Evolutionary conservation across 2,888 invertebrate genomes (phyloP), one percentile per base, ranked within the genome.

Genomic region (Barypeithes pellucidus): DNA sequence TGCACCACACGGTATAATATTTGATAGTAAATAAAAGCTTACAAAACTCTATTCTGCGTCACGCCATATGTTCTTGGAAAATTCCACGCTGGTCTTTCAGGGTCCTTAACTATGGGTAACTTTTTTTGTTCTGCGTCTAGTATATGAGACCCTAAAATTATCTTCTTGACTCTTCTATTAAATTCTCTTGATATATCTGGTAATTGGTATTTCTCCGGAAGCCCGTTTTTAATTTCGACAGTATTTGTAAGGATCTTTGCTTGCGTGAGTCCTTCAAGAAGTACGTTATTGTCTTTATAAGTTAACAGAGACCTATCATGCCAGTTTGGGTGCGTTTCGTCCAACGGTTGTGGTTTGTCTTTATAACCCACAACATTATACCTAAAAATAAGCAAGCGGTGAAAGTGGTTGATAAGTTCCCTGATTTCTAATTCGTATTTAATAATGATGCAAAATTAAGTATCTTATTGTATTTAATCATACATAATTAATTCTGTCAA

Each of bases 191-290:
- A 75, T 62, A 89, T 81, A 41, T 85, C 82, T 45, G 43, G 9
- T 45, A 61, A 52, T 89, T 88, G 81, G 18, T 81, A 62, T 4
- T 90, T 87, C 8, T 89, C 86, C 0, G 94, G 94, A 62, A 94
- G 86, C 71, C 86, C 88, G 47, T 90, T 86, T 76, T 91, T 86
- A 72, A 91, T 85, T 82, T 90, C 87, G 3, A 95, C 85, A 0
- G 94, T 91, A 82, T 96, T 96, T 2, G 94, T 94, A 5, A 97
- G 86, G n/a, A 92, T 86, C 86, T 94, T 92, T 0, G 95, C 95
- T 87, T 97, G 96, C 1, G 89, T 84, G 63, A 93, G 81, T 11
- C 95, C 96, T 85, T 92, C 90, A 22, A 94, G 81, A 3, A 94
- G 85, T 8, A 93, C 91, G 85, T 90, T 91, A 39, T 87, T 85